Percentiles rank a stretch among this genome's conserved stretches.
phyloP scores from a whole-genome alignment of 2,113 vertebrate genomes.

The Albula glossodonta region DNA sequence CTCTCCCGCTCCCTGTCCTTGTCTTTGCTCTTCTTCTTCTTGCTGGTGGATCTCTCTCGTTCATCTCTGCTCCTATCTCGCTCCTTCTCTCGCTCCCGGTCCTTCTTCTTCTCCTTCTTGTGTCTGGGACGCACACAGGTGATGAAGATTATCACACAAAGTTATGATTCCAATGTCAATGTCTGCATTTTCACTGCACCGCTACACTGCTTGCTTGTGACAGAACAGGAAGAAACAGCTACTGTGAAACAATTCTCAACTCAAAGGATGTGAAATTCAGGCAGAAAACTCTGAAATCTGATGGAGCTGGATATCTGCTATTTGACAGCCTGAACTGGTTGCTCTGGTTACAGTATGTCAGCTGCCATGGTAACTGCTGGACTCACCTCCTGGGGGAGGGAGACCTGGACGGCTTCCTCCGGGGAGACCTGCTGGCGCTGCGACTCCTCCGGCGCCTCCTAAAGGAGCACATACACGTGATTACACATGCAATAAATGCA shows the following conservation, averaged over 20 bases:
- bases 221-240: too few relatives aligned
- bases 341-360: too few relatives aligned
- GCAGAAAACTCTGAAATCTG: too few relatives aligned
- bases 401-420: slow-evolving; percentile 81
- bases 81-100: slow-evolving; percentile 75
- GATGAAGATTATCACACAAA: too few relatives aligned
- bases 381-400: slow-evolving; percentile 87
- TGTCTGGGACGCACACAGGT: slow-evolving; percentile 68
- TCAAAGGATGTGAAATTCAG: too few relatives aligned
- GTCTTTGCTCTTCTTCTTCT: slow-evolving; percentile 94
- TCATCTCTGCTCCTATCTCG: slow-evolving; percentile 82
- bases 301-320: too few relatives aligned
- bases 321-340: too few relatives aligned
- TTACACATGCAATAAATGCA: neutral
- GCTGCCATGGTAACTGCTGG: neutral
- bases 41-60: slow-evolving; percentile 85
- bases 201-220: too few relatives aligned
- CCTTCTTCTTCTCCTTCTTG: slow-evolving; percentile 98
- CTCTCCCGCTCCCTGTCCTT: slow-evolving; percentile 89
- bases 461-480: neutral
- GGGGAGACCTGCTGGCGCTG: slow-evolving; percentile 82
- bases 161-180: too few relatives aligned
- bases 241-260: too few relatives aligned
- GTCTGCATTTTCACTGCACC: too few relatives aligned
- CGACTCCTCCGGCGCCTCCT: slow-evolving; percentile 82